Base-by-base conservation (phyloP, 2,888 invertebrate genomes). In the Neoitamus cyanurus region DNA sequence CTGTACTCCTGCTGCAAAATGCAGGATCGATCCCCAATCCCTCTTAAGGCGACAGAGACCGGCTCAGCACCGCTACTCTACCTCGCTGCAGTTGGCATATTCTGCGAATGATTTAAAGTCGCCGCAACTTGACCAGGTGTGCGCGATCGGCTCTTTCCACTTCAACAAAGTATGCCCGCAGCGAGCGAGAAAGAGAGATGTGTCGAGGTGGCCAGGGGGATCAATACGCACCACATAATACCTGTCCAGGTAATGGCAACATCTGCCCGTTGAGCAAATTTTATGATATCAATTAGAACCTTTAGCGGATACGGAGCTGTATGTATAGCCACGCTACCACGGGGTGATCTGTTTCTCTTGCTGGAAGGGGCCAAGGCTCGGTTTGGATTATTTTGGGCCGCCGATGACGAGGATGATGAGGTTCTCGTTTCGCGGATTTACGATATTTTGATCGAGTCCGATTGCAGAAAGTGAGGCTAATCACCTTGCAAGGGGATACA, bases 251-350 rank as follows among this genome's bases (percentile, higher is more conserved):
- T 58, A 78, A 78, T 78, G 58, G 48, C 58, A 46, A 78, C 78
- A 78, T 78, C 78, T 78, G 78, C 78, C 78, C 48, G 78, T 48
- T 58, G 31, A 78, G 48, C 78, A 78, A 78, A 58, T 58, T 78
- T 78, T 78, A 78, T 78, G 78, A 78, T 78, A 78, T 78, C 78
- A 78, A 78, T 78, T 78, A 78, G 78, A 78, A 48, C 48, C 48
- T 58, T 58, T 25, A 20, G 58, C 58, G 58, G 58, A 58, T 58
- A 42, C 15, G 15, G n/a, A n/a, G n/a, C n/a, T n/a, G 42, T n/a
- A 9, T 34, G 58, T 7, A 58, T 9, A 20, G 58, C 58, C 37
- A 37, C 37, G 7, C 37, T 37, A 37, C 2, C 9, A 58, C 58
- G 20, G 58, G 58, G 25, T 58, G 15, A 58, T 58, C 25, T 9